Conservation (phyloP, 2,797 vertebrate genomes). For the Enteromius thamalakanensis region DNA sequence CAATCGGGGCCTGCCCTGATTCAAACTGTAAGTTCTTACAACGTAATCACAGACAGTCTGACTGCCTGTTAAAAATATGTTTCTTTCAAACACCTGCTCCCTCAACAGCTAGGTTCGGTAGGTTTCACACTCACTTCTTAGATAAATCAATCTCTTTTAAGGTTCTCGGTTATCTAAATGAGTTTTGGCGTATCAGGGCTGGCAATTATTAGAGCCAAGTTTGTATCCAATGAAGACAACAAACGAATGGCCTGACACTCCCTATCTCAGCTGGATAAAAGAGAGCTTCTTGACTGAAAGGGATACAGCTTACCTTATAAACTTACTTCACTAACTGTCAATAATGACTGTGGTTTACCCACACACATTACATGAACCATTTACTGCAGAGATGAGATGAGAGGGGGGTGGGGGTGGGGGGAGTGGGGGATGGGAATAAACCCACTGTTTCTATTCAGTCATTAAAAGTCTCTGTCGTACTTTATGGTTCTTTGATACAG, state of each 20-base stretch:
- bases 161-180: slow-evolving; percentile 32
- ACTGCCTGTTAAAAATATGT: slow-evolving; percentile 71
- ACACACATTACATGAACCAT: slow-evolving; percentile 35
- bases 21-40: slow-evolving; percentile 66
- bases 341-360: slow-evolving; percentile 66
- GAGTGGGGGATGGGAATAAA: slow-evolving; percentile 58
- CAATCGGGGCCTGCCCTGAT: slow-evolving; percentile 60
- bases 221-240: slow-evolving; percentile 74
- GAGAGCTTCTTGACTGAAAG: slow-evolving; percentile 63
- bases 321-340: slow-evolving; percentile 66
- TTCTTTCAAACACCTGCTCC: slow-evolving; percentile 68
- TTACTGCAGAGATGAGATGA: slow-evolving; percentile 15
- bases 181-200: slow-evolving; percentile 52
- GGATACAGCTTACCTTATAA: slow-evolving; percentile 64
- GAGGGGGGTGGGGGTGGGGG: slow-evolving; percentile 6
- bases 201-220: slow-evolving; percentile 72
- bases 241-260: slow-evolving; percentile 74
- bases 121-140: slow-evolving; percentile 69
- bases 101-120: slow-evolving; percentile 76
- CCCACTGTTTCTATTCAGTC: slow-evolving; percentile 93
- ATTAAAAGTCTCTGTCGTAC: slow-evolving; percentile 90
- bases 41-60: slow-evolving; percentile 74
- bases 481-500: slow-evolving; percentile 88
- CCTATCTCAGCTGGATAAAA: slow-evolving; percentile 60
- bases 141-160: slow-evolving; percentile 71